These are phyloP conservation scores for Calyptommatus sinebrachiatus DNA, from an alignment of 2,113 vertebrate species.

Conservation along the genomic window DNA sequence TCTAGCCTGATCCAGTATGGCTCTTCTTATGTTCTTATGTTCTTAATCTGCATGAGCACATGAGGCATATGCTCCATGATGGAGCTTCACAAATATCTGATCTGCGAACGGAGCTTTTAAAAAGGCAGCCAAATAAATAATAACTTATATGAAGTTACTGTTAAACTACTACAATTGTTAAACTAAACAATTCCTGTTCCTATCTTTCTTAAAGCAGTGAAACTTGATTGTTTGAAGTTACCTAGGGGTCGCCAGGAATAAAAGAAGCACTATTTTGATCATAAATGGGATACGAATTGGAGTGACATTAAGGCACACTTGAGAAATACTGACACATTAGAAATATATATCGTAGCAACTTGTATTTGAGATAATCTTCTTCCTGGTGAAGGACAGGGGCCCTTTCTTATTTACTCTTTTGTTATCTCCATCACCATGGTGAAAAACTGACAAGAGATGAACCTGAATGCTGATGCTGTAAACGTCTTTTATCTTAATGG, in stretches of 20 bases:
- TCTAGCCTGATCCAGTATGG: too few species aligned
- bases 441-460: slow-evolving; percentile 9
- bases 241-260: neutral
- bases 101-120: too few species aligned
- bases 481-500: too few species aligned
- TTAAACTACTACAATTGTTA: too few species aligned
- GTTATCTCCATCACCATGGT: neutral
- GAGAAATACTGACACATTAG: neutral
- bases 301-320: neutral
- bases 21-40: too few species aligned
- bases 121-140: too few species aligned
- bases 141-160: too few species aligned
- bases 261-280: neutral
- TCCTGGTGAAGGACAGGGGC: neutral
- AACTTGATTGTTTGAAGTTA: neutral
- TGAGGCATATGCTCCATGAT: too few species aligned
- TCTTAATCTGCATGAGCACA: too few species aligned
- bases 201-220: too few species aligned
- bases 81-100: too few species aligned
- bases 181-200: too few species aligned
- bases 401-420: neutral
- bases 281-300: neutral
- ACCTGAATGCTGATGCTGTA: neutral
- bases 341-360: neutral
- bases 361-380: neutral